Evolutionary conservation across 2,888 invertebrate species (phyloP), one percentile per base, ranked within the genome.

Genomic region (Lithophane leautieri): DNA sequence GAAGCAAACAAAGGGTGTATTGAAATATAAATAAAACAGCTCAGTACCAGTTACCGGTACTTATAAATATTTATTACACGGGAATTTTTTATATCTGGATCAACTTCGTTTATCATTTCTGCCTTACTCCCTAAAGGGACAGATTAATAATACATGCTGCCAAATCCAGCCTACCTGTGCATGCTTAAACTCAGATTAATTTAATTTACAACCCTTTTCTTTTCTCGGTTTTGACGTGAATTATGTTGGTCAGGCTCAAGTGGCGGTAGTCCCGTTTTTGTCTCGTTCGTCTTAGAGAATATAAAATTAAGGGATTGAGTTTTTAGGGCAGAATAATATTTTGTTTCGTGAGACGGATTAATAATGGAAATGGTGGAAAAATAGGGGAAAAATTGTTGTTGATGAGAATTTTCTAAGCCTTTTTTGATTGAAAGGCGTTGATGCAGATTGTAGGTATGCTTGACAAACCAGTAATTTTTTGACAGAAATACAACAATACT

Each of bases 11-110:
- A 86, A 78, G 72, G 76, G 44, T 34, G 73, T 67, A 62, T 74
- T 79, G n/a, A 67, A 67, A n/a, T n/a, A n/a, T n/a, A 67, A 34
- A 56, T 81, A 82, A 83, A 81, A 79, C 76, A 69, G 66, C 75
- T 72, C 40, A 71, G 75, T 58, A 60, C 58, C 71, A 40, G 69
- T 44, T 56, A 44, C 67, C 25, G 34, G 70, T 25, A 58, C 61
- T 84, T 85, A 90, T 92, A 89, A 89, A 91, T 92, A 92, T 91
- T 90, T 90, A 90, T 89, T 85, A 80, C 69, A 63, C 42, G 54
- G 74, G 85, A 89, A 85, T 90, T 89, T 90, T 88, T 88, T 84
- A 88, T 89, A 87, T 78, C 63, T 67, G 52, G 44, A 22, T 58
- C 34, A 66, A 84, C 69, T 85, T 83, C 76, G 79, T 86, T 83